Evolutionary conservation across 2,888 invertebrate genomes (phyloP).

Genomic region (Cyaniris semiargus): DNA sequence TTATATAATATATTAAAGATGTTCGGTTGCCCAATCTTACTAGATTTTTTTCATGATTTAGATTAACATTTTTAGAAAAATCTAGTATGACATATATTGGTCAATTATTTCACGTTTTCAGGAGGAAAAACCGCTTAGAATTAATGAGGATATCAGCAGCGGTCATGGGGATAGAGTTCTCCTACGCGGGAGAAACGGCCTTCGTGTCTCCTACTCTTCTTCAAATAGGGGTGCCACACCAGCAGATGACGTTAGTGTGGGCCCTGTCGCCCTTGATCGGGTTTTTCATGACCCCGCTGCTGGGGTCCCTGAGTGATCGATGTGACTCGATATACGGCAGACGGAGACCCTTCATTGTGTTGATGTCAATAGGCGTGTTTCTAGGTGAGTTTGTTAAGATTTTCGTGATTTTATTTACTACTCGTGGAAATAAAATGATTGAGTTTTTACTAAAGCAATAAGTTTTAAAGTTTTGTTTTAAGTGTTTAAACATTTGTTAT

Average conservation of each 20-base stretch:
- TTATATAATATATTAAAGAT: neutral
- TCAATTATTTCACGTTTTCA: conserved; percentile 54
- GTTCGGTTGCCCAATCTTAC: no score
- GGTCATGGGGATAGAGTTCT: conserved; percentile 98
- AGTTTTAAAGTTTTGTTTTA: no score
- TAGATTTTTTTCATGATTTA: no score
- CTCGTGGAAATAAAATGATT: neutral
- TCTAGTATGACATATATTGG: neutral
- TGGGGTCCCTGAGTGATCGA: conserved; percentile 95
- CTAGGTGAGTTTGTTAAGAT: conserved; percentile 81
- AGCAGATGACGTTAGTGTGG: conserved; percentile 97
- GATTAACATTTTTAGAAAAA: no score
- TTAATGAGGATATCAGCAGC: conserved; percentile 94
- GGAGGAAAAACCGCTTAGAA: conserved; percentile 89
- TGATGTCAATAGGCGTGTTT: conserved; percentile 93
- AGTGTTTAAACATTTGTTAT: no score
- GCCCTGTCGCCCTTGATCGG: conserved; percentile 96
- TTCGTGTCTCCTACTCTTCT: conserved; percentile 97
- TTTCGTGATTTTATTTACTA: neutral
- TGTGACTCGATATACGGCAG: conserved; percentile 91
- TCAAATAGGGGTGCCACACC: conserved; percentile 94
- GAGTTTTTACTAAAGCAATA: neutral
- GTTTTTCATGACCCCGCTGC: conserved; percentile 94
- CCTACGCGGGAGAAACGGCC: conserved; percentile 98
- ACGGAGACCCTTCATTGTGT: conserved; percentile 93